Percentiles rank a stretch among this genome's conserved stretches.
These are phyloP conservation scores for Cynaeus angustus DNA, from an alignment of 2,888 invertebrate genomes.

Conservation along the genomic window DNA sequence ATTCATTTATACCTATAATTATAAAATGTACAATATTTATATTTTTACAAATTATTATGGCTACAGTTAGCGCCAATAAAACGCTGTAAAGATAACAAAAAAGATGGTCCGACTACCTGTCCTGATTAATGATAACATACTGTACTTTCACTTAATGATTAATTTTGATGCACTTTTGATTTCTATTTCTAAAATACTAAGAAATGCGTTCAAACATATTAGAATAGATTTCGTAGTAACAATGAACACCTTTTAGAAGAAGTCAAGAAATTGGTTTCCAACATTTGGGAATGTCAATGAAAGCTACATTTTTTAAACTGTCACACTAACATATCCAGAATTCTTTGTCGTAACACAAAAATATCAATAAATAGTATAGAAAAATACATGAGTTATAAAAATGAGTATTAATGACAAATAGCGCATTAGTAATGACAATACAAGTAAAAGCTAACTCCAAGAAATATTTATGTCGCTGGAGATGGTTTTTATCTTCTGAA, in stretches of 20 bases:
- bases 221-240: too few species aligned
- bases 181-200: too few species aligned
- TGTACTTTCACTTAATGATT: too few species aligned
- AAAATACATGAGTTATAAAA: constrained; percentile 18
- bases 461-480: not conserved
- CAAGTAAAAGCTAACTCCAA: not conserved
- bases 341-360: not conserved
- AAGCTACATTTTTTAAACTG: not conserved
- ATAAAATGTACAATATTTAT: constrained; percentile 39
- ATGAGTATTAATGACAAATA: constrained; percentile 23
- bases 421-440: constrained; percentile 12
- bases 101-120: too few species aligned
- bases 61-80: constrained; percentile 12
- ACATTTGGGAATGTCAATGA: constrained; percentile 3
- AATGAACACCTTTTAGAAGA: too few species aligned
- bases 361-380: constrained; percentile 10
- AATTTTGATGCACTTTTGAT: too few species aligned
- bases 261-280: too few species aligned
- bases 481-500: constrained; percentile 38
- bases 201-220: not conserved
- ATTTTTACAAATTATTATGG: constrained; percentile 21
- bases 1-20: constrained; percentile 4
- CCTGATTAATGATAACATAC: too few species aligned
- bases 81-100: not conserved
- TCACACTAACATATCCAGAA: not conserved